Conservation (phyloP, 2,113 vertebrate genomes). For the Hucho hucho region DNA sequence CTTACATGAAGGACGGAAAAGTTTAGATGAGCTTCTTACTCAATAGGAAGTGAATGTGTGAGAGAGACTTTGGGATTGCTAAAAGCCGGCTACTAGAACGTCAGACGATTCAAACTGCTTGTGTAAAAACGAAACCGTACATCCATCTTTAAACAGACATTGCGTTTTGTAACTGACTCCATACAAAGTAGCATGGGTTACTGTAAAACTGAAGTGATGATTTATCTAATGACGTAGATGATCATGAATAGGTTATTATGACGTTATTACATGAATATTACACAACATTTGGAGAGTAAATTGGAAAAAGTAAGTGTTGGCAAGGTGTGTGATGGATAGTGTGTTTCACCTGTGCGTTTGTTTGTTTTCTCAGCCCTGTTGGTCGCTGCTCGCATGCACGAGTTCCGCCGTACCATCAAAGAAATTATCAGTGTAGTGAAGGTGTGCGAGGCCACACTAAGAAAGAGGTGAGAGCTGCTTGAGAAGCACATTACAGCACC, state of each 20-base stretch:
- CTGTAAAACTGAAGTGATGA: not conserved
- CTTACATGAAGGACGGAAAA: conserved; percentile 39
- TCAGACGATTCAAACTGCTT: no score
- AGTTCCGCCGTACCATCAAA: conserved; percentile 91
- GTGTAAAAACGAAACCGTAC: not conserved
- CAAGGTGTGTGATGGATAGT: not conserved
- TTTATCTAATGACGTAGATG: not conserved
- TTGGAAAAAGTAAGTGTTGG: not conserved
- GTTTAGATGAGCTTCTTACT: conserved; percentile 52
- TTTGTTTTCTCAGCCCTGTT: conserved; percentile 80
- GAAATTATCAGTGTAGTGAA: conserved; percentile 93
- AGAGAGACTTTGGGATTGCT: conserved; percentile 12
- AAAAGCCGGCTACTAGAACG: no score
- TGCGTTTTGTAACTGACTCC: conserved; percentile 53
- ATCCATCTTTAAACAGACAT: conserved; percentile 56
- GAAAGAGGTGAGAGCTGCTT: conserved; percentile 82
- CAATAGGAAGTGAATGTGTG: conserved; percentile 36
- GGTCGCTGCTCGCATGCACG: conserved; percentile 91
- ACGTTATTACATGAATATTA: no score
- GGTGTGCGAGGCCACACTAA: conserved; percentile 91
- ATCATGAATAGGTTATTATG: not conserved
- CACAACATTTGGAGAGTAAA: no score
- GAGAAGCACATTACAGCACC: not conserved
- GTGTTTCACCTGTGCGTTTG: not conserved
- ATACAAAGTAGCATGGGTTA: not conserved